These are phyloP conservation scores for Catocala sponsa DNA, from an alignment of 2,888 invertebrate species.

Conservation along the genomic window DNA sequence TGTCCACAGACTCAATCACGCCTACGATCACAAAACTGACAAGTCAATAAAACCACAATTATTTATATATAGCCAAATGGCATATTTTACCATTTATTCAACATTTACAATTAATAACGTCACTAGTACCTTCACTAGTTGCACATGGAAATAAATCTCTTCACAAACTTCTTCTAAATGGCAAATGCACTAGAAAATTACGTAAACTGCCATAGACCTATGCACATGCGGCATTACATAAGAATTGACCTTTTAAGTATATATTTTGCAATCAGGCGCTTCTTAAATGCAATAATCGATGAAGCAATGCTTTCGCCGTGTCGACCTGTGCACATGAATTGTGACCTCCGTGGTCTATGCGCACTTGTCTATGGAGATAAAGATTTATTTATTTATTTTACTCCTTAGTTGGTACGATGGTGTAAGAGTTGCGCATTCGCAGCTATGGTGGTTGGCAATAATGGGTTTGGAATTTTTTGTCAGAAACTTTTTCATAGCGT, in stretches of 20 bases:
- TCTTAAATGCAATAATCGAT: slow-evolving; percentile 60
- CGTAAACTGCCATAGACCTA: slow-evolving; percentile 40
- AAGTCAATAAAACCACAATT: too few species aligned
- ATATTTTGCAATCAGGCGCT: slow-evolving; percentile 53
- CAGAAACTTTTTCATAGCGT: too few species aligned
- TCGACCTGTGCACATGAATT: slow-evolving; percentile 49
- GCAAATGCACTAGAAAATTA: slow-evolving; percentile 29
- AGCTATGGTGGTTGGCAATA: too few species aligned
- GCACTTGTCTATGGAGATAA: not conserved
- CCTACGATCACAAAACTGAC: too few species aligned
- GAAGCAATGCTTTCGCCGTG: slow-evolving; percentile 60
- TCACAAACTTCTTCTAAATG: not conserved
- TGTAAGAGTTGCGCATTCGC: too few species aligned
- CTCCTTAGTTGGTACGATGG: too few species aligned
- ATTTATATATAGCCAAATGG: too few species aligned
- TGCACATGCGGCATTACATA: slow-evolving; percentile 58
- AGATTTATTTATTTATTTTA: too few species aligned
- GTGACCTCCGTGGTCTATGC: slow-evolving; percentile 54
- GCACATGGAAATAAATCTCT: not conserved
- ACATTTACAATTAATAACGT: too few species aligned
- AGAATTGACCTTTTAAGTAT: slow-evolving; percentile 55
- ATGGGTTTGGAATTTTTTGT: too few species aligned
- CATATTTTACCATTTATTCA: too few species aligned
- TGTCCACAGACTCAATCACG: too few species aligned
- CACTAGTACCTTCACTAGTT: not conserved